phyloP scores from a whole-genome alignment of 1,140 invertebrate species.

The Palaemon carinicauda region DNA sequence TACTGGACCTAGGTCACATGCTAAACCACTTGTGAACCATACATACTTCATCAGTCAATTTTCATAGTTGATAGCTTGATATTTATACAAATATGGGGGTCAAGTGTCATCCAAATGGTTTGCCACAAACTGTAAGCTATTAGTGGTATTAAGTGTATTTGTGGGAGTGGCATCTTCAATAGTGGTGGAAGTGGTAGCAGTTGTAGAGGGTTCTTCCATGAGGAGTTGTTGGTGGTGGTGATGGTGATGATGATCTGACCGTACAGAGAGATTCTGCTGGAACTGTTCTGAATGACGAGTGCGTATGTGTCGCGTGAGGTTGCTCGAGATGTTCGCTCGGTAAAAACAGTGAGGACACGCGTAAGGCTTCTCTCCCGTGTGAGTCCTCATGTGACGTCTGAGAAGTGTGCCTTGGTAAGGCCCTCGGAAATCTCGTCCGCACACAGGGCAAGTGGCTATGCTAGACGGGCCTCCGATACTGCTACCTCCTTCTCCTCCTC shows the following conservation, averaged over 20 bases:
- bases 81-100: no score
- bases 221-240: no score
- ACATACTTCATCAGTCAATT: no score
- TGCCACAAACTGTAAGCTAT: no score
- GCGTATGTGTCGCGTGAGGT: conserved; percentile 54
- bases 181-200: no score
- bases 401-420: conserved; percentile 57
- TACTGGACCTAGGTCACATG: no score
- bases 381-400: conserved; percentile 60
- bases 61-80: no score
- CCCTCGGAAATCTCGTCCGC: conserved; percentile 54
- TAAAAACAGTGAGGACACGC: conserved; percentile 63
- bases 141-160: no score
- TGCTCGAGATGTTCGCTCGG: conserved; percentile 56
- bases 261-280: background rate
- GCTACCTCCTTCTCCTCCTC: no score
- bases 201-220: background rate
- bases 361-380: conserved; percentile 68
- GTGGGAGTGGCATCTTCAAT: no score
- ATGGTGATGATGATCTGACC: background rate
- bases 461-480: background rate
- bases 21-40: no score
- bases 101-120: no score
- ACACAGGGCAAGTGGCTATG: conserved; percentile 46
- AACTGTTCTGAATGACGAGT: conserved; percentile 30